A percentile compares a stretch with the other conserved stretches of the same genome.
phyloP scores from a whole-genome alignment of 2,113 vertebrate species.

The Rissa tridactyla region DNA sequence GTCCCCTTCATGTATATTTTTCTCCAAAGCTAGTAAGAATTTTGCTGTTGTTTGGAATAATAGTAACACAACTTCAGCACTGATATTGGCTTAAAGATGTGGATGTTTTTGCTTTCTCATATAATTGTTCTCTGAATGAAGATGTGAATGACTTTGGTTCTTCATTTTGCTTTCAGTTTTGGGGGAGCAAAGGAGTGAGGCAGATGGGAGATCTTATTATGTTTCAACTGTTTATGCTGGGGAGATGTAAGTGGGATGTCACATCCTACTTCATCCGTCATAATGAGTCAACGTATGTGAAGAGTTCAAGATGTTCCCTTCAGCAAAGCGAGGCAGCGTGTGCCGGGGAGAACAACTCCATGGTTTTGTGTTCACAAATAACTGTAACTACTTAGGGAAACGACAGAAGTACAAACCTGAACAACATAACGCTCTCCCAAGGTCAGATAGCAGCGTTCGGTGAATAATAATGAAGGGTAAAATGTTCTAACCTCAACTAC shows the following conservation, averaged over 20 bases:
- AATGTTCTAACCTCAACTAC: neutral
- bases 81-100: neutral
- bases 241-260: constrained; percentile 51
- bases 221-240: constrained; percentile 58
- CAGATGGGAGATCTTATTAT: constrained; percentile 55
- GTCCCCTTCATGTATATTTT: neutral
- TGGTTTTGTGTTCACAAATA: constrained; percentile 42
- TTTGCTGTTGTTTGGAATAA: neutral
- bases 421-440: neutral
- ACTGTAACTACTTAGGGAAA: neutral
- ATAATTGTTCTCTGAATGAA: neutral
- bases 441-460: neutral
- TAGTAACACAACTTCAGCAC: neutral
- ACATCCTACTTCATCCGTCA: constrained; percentile 59
- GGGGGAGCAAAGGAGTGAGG: neutral
- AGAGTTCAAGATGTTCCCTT: constrained; percentile 67
- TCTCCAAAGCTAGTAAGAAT: neutral
- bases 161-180: constrained; percentile 25
- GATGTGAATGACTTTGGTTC: neutral
- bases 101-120: neutral
- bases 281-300: constrained; percentile 29
- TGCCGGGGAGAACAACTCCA: neutral
- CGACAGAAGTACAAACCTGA: neutral
- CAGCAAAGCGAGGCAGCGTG: constrained; percentile 12
- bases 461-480: neutral